A percentile compares a stretch with the other conserved stretches of the same genome.
These are phyloP conservation scores for Paracanthobrama guichenoti DNA, from an alignment of 2,113 vertebrate species.

Conservation along the genomic window DNA sequence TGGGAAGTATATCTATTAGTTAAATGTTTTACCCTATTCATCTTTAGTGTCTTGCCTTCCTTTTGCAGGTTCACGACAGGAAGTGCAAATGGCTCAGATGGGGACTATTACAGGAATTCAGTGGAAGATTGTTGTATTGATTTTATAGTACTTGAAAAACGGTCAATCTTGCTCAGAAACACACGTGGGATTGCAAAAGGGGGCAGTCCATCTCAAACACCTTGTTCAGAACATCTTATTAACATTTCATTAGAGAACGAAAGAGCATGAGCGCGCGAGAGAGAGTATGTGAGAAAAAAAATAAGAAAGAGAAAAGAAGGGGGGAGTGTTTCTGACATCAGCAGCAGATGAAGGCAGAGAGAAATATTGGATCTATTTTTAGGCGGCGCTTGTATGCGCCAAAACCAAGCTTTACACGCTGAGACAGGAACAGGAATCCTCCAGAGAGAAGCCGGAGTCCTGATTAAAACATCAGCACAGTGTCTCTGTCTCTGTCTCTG, in stretches of 20 bases:
- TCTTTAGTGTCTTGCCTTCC: neutral
- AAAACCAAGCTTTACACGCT: constrained; percentile 52
- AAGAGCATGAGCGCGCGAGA: neutral
- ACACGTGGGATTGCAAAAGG: neutral
- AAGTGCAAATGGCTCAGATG: neutral
- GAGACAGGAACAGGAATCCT: constrained; percentile 46
- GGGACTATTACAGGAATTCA: neutral
- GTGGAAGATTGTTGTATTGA: neutral
- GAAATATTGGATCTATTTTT: constrained; percentile 59
- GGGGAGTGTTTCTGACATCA: constrained; percentile 49
- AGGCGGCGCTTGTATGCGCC: constrained; percentile 56
- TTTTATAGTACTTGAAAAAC: constrained; percentile 9
- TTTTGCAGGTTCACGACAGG: neutral
- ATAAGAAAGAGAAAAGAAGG: constrained; percentile 29
- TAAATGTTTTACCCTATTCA: too few relatives aligned
- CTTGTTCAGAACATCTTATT: constrained; percentile 9
- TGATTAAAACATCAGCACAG: constrained; percentile 52
- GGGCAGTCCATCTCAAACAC: constrained; percentile 3
- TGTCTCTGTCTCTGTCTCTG: neutral
- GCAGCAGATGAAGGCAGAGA: constrained; percentile 47
- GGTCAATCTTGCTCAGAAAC: neutral
- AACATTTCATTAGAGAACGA: constrained; percentile 22
- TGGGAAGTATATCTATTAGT: too few relatives aligned
- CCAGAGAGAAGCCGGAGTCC: constrained; percentile 45
- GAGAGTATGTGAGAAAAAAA: constrained; percentile 21